phyloP scores from a whole-genome alignment of 2,113 vertebrate species.

The Bos taurus region DNA sequence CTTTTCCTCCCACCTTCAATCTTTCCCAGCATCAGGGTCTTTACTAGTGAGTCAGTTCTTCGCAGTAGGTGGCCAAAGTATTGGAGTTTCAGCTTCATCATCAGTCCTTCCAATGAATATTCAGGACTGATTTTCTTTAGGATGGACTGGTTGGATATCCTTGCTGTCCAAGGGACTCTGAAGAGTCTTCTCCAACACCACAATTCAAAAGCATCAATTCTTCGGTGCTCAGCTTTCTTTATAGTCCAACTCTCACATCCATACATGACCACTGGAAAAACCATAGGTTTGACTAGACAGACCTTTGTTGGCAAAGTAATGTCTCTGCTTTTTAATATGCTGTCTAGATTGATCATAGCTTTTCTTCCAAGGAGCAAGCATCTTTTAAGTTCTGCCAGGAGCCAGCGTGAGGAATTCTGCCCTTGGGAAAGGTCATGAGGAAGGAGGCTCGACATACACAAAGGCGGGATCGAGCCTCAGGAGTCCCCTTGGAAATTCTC shows the following conservation, averaged over 20 bases:
- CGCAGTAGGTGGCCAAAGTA: rapidly evolving
- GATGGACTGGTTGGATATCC: background rate
- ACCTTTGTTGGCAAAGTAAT: background rate
- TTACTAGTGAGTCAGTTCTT: background rate
- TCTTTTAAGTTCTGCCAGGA: background rate
- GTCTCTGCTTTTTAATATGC: background rate
- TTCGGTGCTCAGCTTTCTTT: background rate
- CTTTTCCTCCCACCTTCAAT: background rate
- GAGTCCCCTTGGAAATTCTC: too few relatives aligned
- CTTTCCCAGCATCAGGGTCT: background rate
- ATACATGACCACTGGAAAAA: background rate
- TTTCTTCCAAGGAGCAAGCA: background rate
- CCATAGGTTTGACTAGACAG: background rate
- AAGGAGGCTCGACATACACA: too few relatives aligned
- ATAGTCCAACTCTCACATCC: background rate
- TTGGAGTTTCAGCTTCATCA: background rate
- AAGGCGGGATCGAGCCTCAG: too few relatives aligned
- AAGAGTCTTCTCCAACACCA: background rate
- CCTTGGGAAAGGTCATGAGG: too few relatives aligned
- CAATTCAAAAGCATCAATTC: background rate
- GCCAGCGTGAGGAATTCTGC: too few relatives aligned
- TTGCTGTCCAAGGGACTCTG: background rate
- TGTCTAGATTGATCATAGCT: background rate
- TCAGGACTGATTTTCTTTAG: background rate
- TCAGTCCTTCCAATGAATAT: background rate